Percentiles rank a stretch among this genome's conserved stretches.
phyloP scores from a whole-genome alignment of 1,140 invertebrate genomes.

The Mesaphorura yosii region DNA sequence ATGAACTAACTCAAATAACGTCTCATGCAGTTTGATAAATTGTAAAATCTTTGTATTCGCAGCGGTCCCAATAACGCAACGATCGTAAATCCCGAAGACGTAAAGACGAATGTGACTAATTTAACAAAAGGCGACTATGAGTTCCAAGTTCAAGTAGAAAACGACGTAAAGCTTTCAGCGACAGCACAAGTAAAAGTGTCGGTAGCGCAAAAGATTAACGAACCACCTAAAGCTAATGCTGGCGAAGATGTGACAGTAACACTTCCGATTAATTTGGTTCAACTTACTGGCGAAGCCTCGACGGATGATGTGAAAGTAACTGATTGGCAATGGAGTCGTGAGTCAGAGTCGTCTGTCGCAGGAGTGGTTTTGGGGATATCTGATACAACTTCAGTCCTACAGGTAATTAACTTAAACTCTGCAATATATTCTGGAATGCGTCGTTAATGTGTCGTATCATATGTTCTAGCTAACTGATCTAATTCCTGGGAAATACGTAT shows the following conservation, averaged over 20 bases:
- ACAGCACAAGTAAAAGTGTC: slow-evolving; percentile 57
- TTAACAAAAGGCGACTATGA: slow-evolving; percentile 73
- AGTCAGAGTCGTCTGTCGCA: slow-evolving; percentile 66
- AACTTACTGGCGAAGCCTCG: slow-evolving; percentile 73
- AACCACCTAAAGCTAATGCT: slow-evolving; percentile 71
- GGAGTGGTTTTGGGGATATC: slow-evolving; percentile 63
- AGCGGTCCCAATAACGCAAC: slow-evolving; percentile 47
- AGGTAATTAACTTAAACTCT: slow-evolving; percentile 43
- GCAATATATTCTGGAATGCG: slow-evolving; percentile 1
- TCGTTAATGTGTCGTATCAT: slow-evolving; percentile 23
- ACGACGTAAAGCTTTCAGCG: slow-evolving; percentile 68
- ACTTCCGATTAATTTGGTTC: slow-evolving; percentile 56
- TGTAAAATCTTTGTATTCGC: slow-evolving; percentile 11
- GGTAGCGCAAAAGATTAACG: slow-evolving; percentile 86
- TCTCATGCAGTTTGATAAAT: background rate
- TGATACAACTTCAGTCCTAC: slow-evolving; percentile 60
- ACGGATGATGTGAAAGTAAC: slow-evolving; percentile 77
- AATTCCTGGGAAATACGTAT: slow-evolving; percentile 74
- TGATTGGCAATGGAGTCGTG: slow-evolving; percentile 71
- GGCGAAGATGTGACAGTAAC: slow-evolving; percentile 67
- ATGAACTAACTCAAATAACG: slow-evolving; percentile 19
- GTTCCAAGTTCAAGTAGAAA: slow-evolving; percentile 70
- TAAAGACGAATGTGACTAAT: slow-evolving; percentile 53
- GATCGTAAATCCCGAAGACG: slow-evolving; percentile 38
- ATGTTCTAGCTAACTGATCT: slow-evolving; percentile 66